These are phyloP conservation scores for Corapipo altera DNA, from an alignment of 2,113 vertebrate species.

Conservation along the genomic window DNA sequence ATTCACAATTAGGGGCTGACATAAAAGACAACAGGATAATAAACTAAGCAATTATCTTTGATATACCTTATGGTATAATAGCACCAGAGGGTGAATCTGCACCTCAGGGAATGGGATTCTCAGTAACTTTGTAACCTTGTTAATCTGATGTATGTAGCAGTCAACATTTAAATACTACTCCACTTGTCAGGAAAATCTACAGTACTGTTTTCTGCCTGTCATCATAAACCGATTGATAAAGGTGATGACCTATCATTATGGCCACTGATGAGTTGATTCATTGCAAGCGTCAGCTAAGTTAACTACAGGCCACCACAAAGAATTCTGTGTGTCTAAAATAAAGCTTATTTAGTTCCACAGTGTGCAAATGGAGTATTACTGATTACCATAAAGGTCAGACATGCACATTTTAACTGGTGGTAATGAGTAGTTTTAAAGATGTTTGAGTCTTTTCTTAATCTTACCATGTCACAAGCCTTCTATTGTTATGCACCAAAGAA, in stretches of 20 bases:
- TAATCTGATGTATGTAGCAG: conserved; percentile 68
- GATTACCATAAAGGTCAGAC: conserved; percentile 84
- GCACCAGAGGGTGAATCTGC: conserved; percentile 62
- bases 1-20: conserved; percentile 62
- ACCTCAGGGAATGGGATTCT: conserved; percentile 63
- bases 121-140: conserved; percentile 68
- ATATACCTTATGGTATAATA: conserved; percentile 71
- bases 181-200: conserved; percentile 45
- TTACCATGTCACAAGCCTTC: conserved; percentile 79
- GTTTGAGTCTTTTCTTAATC: conserved; percentile 81
- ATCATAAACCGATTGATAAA: conserved; percentile 69
- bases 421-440: conserved; percentile 84
- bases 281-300: conserved; percentile 64
- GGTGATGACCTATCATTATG: conserved; percentile 71
- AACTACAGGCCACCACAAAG: conserved; percentile 74
- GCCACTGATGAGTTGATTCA: conserved; percentile 71
- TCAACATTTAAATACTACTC: conserved; percentile 66
- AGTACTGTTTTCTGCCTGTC: conserved; percentile 61
- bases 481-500: conserved; percentile 81
- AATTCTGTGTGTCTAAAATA: conserved; percentile 71
- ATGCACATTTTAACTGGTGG: conserved; percentile 78
- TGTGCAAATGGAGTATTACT: conserved; percentile 68
- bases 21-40: conserved; percentile 76
- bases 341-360: conserved; percentile 73
- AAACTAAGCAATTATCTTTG: conserved; percentile 78